A percentile compares a stretch with the other conserved stretches of the same genome.
These are phyloP conservation scores for Eidolon dupreanum DNA, from an alignment of 2,797 vertebrate genomes.

Conservation along the genomic window DNA sequence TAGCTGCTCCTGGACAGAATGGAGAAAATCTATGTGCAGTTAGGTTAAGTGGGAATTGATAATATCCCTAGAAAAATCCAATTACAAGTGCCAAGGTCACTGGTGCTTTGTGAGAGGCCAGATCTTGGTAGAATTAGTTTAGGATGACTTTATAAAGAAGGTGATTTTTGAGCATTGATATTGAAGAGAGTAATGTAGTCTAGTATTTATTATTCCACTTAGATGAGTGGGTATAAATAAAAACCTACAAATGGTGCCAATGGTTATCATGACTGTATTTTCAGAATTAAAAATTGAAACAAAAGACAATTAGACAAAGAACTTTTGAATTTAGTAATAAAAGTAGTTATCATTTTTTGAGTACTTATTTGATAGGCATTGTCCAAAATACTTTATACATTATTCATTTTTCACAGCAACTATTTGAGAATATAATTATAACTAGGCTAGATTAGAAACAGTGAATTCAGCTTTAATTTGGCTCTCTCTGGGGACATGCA, in stretches of 20 bases:
- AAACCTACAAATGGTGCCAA: neutral
- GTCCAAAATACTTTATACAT: neutral
- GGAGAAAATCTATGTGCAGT: neutral
- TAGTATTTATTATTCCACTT: constrained; percentile 34
- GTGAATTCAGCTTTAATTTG: neutral
- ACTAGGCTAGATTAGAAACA: constrained; percentile 15
- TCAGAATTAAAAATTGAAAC: constrained; percentile 37
- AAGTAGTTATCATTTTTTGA: constrained; percentile 7
- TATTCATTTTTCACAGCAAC: constrained; percentile 20
- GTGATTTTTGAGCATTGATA: neutral
- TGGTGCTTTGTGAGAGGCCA: neutral
- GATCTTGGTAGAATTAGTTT: constrained; percentile 48
- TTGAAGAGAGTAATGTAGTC: constrained; percentile 4
- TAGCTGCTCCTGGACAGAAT: constrained; percentile 2
- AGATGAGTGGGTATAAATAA: neutral
- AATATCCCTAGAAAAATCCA: constrained; percentile 21
- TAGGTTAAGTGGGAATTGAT: constrained; percentile 33
- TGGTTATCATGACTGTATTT: constrained; percentile 40
- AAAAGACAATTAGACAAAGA: neutral
- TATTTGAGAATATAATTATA: constrained; percentile 40
- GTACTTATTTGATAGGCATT: neutral
- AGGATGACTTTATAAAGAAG: neutral
- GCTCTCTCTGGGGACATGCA: neutral
- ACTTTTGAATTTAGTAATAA: constrained; percentile 41
- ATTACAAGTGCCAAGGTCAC: neutral